Evolutionary conservation across 2,797 vertebrate species (phyloP).

Genomic region (Pelobates cultripes): DNA sequence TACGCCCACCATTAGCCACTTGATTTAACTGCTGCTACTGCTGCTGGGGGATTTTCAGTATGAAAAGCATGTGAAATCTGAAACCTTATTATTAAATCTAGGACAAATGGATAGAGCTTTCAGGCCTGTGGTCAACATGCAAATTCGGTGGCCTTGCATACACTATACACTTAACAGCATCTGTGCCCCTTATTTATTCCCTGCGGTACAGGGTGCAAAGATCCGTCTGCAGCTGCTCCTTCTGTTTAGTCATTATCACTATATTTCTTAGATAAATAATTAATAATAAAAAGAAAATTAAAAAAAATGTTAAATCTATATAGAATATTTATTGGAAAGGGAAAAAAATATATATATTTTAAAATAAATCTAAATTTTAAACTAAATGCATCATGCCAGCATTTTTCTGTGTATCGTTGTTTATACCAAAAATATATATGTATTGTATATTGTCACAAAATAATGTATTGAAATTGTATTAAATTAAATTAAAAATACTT

Average conservation of each 20-base stretch:
- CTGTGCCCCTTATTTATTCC: background rate
- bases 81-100: constrained; percentile 52
- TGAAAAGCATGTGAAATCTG: constrained; percentile 49
- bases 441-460: too few species aligned
- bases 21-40: constrained; percentile 3
- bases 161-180: constrained; percentile 42
- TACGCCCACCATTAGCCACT: constrained; percentile 32
- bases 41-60: constrained; percentile 44
- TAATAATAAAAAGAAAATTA: background rate
- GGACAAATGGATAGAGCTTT: constrained; percentile 36
- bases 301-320: background rate
- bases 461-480: too few species aligned
- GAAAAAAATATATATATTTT: too few species aligned
- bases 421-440: too few species aligned
- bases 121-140: constrained; percentile 39
- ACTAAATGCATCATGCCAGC: too few species aligned
- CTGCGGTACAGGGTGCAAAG: constrained; percentile 26
- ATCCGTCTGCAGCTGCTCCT: constrained; percentile 35
- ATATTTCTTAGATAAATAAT: background rate
- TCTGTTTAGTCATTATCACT: background rate
- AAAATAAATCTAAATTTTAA: too few species aligned
- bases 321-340: too few species aligned
- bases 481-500: too few species aligned
- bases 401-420: too few species aligned
- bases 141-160: constrained; percentile 52